Evolutionary conservation across 1,140 invertebrate species (phyloP), one percentile per base, ranked within the genome.

Genomic region (Chionoecetes opilio): DNA sequence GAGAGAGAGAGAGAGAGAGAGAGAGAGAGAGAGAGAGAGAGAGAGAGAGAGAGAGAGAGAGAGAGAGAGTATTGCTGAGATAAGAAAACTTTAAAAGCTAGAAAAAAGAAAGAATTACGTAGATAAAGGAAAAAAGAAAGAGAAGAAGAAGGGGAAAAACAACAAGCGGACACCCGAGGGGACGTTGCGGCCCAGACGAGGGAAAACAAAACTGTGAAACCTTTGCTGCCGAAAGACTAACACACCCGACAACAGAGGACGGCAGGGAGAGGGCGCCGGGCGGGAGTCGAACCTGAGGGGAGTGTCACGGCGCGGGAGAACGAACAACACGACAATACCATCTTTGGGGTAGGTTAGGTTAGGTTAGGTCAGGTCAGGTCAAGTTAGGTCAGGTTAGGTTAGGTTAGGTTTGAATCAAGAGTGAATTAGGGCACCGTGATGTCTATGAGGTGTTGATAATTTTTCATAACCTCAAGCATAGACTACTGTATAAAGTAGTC

Each of bases 1-100:
- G 37, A 35, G 37, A 87, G 85, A 87, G 37, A 37, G 85, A 38
- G 85, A 87, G 82, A 82, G 37, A 90, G 88, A 38, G 41, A 41
- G 88, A 31, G 37, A 41, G 88, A 53, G 88, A 38, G 41, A 31
- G 41, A 41, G 34, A 38, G 34, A 90, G 88, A 41, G 38, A 53
- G 38, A 41, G 38, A 31, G 38, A 90, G 38, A 31, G 31, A 82
- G 0, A 84, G 91, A 3, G 21, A 53, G 88, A 32, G 82, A 32
- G 82, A 26, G 3, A 26, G n/a, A 26, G n/a, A 32, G 31, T 0
- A 35, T 32, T 34, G 31, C 14, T 3, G 84, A 5, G 84, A n/a
- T 31, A 32, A 35, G 35, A 35, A 86, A n/a, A 41, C 9, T 14
- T 35, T 26, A 38, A 29, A 29, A 26, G 41, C n/a, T 26, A 90